These are phyloP conservation scores for Strigops habroptila DNA, from an alignment of 2,113 vertebrate species.

Conservation along the genomic window DNA sequence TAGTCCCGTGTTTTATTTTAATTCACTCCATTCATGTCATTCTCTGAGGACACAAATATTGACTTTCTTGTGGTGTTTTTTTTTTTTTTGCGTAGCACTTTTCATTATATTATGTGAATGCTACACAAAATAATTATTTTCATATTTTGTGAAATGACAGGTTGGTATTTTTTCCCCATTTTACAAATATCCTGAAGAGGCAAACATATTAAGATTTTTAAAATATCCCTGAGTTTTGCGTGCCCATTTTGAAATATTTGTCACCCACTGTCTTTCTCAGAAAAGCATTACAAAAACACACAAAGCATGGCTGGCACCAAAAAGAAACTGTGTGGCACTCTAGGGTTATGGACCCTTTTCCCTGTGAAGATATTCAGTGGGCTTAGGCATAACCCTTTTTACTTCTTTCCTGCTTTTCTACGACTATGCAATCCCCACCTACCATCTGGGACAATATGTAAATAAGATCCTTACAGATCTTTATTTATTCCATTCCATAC, in stretches of 20 bases:
- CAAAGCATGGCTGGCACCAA: background rate
- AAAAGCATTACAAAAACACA: background rate
- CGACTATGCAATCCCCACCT: background rate
- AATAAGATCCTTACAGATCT: background rate
- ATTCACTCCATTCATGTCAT: background rate
- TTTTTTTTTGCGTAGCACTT: background rate
- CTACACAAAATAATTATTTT: background rate
- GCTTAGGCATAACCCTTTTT: background rate
- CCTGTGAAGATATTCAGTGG: background rate
- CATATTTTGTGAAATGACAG: background rate
- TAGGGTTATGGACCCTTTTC: background rate
- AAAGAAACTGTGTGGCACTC: background rate
- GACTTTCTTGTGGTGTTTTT: background rate
- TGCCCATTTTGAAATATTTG: background rate
- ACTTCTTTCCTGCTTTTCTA: background rate
- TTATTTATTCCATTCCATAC: background rate
- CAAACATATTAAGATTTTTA: background rate
- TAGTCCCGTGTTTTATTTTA: background rate
- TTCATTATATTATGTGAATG: background rate
- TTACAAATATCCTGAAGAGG: background rate
- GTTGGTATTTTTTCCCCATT: background rate
- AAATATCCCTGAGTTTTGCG: background rate
- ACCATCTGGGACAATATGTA: accelerated
- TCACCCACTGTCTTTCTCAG: background rate
- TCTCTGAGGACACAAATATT: background rate